These are phyloP conservation scores for Montipora cactus DNA, from an alignment of 64 coral and sea anemone species.

Conservation along the genomic window DNA sequence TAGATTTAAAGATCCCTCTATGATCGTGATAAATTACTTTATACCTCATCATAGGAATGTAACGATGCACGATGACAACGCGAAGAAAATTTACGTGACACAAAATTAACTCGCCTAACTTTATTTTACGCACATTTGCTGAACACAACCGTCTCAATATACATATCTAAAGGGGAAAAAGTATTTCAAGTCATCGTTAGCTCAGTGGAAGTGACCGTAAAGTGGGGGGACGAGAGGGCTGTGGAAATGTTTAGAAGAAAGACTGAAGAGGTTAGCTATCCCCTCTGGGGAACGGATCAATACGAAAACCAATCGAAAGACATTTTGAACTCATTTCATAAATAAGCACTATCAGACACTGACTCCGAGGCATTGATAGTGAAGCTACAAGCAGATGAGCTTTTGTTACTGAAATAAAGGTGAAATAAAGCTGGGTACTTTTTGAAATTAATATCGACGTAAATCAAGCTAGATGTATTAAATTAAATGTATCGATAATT, in stretches of 20 bases:
- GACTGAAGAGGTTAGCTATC: slow-evolving; percentile 29
- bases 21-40: no score
- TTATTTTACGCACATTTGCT: neutral
- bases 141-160: no score
- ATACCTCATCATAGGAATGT: neutral
- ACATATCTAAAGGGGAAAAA: neutral
- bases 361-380: slow-evolving; percentile 17
- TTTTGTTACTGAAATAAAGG: slow-evolving; percentile 55
- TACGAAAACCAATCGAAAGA: slow-evolving; percentile 19
- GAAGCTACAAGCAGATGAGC: neutral
- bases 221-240: slow-evolving; percentile 3
- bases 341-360: slow-evolving; percentile 6
- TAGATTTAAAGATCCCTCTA: no score
- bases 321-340: slow-evolving; percentile 12
- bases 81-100: neutral
- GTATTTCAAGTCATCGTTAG: neutral
- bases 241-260: neutral
- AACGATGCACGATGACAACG: neutral
- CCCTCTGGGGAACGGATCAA: neutral
- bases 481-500: slow-evolving; percentile 49
- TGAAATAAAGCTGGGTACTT: slow-evolving; percentile 1
- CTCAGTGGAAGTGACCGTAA: slow-evolving; percentile 16
- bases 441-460: slow-evolving; percentile 15
- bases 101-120: neutral
- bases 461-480: neutral